Evolutionary conservation across 2,113 vertebrate genomes (phyloP), one percentile per base, ranked within the genome.

Genomic region (Cichladusa arquata): DNA sequence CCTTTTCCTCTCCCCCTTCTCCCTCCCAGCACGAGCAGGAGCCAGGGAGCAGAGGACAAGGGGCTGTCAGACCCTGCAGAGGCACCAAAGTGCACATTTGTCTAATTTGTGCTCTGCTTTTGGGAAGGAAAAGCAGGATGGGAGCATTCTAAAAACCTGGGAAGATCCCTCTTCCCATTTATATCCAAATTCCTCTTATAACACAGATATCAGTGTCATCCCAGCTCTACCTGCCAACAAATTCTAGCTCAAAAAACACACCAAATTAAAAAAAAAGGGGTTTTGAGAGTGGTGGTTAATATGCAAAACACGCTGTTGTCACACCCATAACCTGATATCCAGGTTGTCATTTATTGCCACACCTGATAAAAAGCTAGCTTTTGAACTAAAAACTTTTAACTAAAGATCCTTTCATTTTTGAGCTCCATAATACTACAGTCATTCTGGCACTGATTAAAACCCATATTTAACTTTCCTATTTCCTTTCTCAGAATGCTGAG

Each of bases 1-100:
- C 70, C 86, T 94, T 81, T 22, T 73, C 80, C 96, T 96, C 15
- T 48, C 48, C 73, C 88, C 91, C 70, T 85, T 2, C 70, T 81
- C 61, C 60, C 44, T 82, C 76, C 28, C 72, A 81, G 70, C 28
- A 86, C 0, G 0, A 95, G 48, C 54, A 58, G 8, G 48, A 84
- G 85, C 53, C 36, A 72, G 81, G 96, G 79, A 88, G 69, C 8
- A 88, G 90, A 94, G 64, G 26, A 62, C 16, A 10, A 31, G 33
- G 51, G 82, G 90, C 87, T 88, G 77, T 51, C 85, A 94, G 80
- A 86, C 31, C 19, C 44, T 79, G 64, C 81, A 36, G 61, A 29
- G 65, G 47, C 62, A 72, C 36, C 56, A 45, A 20, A 1, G 11
- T 7, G 72, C 81, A 79, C 31, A 54, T 44, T 51, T 48, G 22